Percentiles rank a stretch among this genome's conserved stretches.
Conservation (phyloP, 2,888 invertebrate genomes). For the Sminthurinus aureus region DNA sequence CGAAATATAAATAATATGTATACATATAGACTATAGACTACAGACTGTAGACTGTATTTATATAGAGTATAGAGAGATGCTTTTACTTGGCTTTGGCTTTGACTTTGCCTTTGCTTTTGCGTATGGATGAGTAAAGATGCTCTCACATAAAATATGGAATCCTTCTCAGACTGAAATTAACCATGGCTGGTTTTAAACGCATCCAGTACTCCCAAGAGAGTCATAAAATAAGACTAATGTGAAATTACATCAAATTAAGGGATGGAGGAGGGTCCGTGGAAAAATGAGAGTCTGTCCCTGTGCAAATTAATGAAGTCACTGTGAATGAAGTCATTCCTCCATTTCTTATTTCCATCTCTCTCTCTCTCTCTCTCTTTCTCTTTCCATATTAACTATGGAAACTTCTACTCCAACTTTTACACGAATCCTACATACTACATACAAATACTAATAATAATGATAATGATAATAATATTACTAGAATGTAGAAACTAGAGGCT, state of each 20-base stretch:
- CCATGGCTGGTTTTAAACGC: conserved; percentile 39
- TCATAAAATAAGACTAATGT: conserved; percentile 45
- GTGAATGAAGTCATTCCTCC: conserved; percentile 26
- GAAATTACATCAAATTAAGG: conserved; percentile 43
- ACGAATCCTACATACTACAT: no score
- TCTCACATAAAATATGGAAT: conserved; percentile 44
- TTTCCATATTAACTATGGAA: conserved; percentile 21
- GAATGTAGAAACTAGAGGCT: no score
- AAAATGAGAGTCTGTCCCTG: conserved; percentile 41
- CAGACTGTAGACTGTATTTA: no score
- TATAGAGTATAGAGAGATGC: not conserved
- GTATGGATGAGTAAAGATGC: conserved; percentile 40
- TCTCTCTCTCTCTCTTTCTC: not conserved
- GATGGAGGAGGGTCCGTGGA: conserved; percentile 23
- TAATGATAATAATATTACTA: no score
- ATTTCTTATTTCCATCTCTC: conserved; percentile 32
- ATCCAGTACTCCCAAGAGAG: conserved; percentile 41
- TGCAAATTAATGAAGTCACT: conserved; percentile 38
- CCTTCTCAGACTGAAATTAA: conserved; percentile 40
- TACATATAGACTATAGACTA: not conserved
- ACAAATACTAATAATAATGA: no score
- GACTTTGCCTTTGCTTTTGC: conserved; percentile 12
- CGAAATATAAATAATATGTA: not conserved
- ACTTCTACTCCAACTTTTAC: not conserved
- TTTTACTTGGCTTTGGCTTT: not conserved